These are phyloP conservation scores for Leuciscus idus DNA, from an alignment of 2,113 vertebrate genomes.

Conservation along the genomic window DNA sequence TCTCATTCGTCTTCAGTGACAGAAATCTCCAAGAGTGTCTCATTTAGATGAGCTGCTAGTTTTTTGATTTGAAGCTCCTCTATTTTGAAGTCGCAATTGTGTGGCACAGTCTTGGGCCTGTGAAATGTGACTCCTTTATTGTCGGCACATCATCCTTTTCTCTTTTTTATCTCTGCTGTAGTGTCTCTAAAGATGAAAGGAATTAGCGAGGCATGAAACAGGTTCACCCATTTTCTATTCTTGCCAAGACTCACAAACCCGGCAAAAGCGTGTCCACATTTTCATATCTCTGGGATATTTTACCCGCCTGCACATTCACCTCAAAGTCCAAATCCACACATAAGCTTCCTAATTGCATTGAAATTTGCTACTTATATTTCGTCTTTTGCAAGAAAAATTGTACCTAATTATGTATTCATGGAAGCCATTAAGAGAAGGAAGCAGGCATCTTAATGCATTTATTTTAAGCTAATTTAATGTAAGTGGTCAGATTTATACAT, in stretches of 20 bases:
- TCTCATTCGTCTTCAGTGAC: slow-evolving; percentile 5
- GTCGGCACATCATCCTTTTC: neutral
- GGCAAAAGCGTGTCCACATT: slow-evolving; percentile 4
- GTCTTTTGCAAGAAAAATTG: slow-evolving; percentile 38
- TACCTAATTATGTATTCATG: slow-evolving; percentile 57
- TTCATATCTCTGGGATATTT: slow-evolving; percentile 26
- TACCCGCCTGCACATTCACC: slow-evolving; percentile 27
- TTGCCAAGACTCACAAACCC: slow-evolving; percentile 9
- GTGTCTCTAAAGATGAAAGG: slow-evolving; percentile 41
- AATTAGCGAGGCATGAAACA: slow-evolving; percentile 44
- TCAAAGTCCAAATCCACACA: slow-evolving; percentile 22
- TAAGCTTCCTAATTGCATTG: slow-evolving; percentile 55
- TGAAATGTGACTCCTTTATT: slow-evolving; percentile 30
- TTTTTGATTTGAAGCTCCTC: slow-evolving; percentile 26
- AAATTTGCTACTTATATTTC: slow-evolving; percentile 60
- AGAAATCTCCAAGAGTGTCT: slow-evolving; percentile 34
- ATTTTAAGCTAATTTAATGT: slow-evolving; percentile 67
- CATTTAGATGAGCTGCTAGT: slow-evolving; percentile 18
- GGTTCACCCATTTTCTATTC: slow-evolving; percentile 35
- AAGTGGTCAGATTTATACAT: slow-evolving; percentile 71
- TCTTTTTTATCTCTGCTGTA: slow-evolving; percentile 20
- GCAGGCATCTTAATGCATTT: slow-evolving; percentile 56
- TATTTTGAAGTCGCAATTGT: slow-evolving; percentile 28
- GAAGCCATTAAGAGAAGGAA: slow-evolving; percentile 49
- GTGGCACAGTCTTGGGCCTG: neutral